Percentiles rank a stretch among this genome's conserved stretches.
These are phyloP conservation scores for Acleris holmiana DNA, from an alignment of 2,888 invertebrate genomes.

Conservation along the genomic window DNA sequence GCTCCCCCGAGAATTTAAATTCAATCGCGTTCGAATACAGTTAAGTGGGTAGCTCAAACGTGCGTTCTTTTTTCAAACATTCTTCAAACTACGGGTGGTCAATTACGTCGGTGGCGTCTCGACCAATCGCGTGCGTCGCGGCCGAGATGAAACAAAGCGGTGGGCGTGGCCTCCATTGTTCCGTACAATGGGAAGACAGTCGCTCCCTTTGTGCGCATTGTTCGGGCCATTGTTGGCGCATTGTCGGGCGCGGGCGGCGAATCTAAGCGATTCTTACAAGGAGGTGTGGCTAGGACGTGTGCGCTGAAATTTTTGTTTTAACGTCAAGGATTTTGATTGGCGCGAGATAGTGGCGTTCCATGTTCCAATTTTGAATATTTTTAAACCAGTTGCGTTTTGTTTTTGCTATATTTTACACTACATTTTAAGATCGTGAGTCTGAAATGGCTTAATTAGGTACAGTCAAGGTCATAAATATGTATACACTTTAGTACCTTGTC, in stretches of 20 bases:
- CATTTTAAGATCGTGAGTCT: too few species aligned
- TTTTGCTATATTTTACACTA: background rate
- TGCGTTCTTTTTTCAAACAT: conserved; percentile 54
- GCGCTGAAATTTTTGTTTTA: conserved; percentile 58
- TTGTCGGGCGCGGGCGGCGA: conserved; percentile 50
- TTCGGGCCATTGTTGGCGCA: conserved; percentile 63
- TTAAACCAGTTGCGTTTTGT: conserved; percentile 3
- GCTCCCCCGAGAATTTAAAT: conserved; percentile 9
- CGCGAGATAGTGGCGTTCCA: background rate
- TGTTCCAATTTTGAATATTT: conserved; percentile 11
- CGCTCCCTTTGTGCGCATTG: conserved; percentile 73
- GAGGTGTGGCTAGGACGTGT: conserved; percentile 47
- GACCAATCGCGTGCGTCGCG: conserved; percentile 59
- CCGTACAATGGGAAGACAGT: conserved; percentile 79
- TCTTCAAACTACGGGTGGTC: conserved; percentile 69
- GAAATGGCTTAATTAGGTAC: too few species aligned
- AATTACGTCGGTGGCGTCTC: conserved; percentile 48
- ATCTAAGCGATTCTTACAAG: conserved; percentile 34
- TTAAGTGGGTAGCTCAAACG: conserved; percentile 50
- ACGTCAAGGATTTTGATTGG: conserved; percentile 38
- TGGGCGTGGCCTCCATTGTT: conserved; percentile 75
- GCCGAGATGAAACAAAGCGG: conserved; percentile 77
- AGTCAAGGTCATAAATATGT: too few species aligned
- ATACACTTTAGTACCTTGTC: too few species aligned
- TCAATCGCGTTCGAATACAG: background rate